Base-by-base conservation (phyloP, 2,797 vertebrate genomes). In the Mustela erminea region DNA sequence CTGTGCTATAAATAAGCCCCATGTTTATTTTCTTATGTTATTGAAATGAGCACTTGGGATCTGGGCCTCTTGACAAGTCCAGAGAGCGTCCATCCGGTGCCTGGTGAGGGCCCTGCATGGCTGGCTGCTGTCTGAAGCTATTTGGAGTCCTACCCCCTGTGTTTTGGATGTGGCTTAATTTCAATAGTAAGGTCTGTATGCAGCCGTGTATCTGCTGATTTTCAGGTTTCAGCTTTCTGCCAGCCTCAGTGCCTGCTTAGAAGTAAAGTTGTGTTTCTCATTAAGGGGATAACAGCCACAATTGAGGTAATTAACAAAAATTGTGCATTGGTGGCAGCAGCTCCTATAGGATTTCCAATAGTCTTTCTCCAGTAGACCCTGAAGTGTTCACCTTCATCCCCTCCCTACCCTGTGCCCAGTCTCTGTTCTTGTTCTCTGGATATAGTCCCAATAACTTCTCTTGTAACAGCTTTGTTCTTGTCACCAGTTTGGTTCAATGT, bases 201-300 rank as follows among this genome's bases (percentile, higher is more conserved):
- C 95, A 95, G 98, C 97, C 96, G 96, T 86, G 98, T 97, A 97
- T 98, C 99, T 98, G 98, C 98, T 98, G 98, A 98, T 98, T 98
- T 98, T 98, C 98, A 98, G 98, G 98, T 98, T 99, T 98, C 98
- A 98, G 97, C 96, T 98, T 98, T 98, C 98, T 98, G 98, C 98
- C 97, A 98, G 98, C 98, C 97, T 97, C 96, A 87, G 91, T 92
- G 97, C 98, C 96, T 92, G 97, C 98, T 99, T 98, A 98, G 98
- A 98, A 98, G 97, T 97, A n/a, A 97, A 98, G 98, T 97, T 98
- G 94, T 98, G 98, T 98, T 99, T 98, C 98, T 98, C 96, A 98
- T 99, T 98, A 98, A 96, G 87, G 98, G 97, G 98, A 92, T 98
- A 98, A 98, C 96, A 96, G 98, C 96, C 89, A 98, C 99, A 98